A percentile compares a stretch with the other conserved stretches of the same genome.
Evolutionary conservation across 2,797 vertebrate species (phyloP).

Genomic region (Typhlichthys subterraneus): DNA sequence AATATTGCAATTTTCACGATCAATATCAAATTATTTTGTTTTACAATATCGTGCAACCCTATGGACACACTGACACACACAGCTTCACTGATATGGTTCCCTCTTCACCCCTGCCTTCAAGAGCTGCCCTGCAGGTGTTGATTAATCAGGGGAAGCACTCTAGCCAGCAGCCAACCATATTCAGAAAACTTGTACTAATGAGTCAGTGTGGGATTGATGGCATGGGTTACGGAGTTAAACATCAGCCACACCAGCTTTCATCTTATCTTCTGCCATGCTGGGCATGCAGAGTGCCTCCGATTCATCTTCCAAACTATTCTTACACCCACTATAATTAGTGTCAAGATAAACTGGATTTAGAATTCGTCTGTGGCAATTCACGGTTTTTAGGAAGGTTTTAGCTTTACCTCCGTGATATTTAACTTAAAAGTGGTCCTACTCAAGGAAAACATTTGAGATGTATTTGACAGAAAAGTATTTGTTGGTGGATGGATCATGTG

Average conservation of each 20-base stretch:
- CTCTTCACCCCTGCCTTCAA: conserved; percentile 12
- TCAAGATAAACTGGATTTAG: neutral
- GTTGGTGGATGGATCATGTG: neutral
- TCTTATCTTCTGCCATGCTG: conserved; percentile 38
- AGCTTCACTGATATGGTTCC: conserved; percentile 17
- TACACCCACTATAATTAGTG: conserved; percentile 46
- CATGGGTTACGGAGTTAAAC: conserved; percentile 26
- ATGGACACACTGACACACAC: neutral
- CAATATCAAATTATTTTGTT: too few relatives aligned
- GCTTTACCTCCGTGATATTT: conserved; percentile 16
- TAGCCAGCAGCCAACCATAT: conserved; percentile 32
- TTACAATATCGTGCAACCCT: too few relatives aligned
- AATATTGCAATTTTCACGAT: too few relatives aligned
- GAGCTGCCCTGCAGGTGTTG: conserved; percentile 47
- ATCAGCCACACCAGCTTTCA: conserved; percentile 31
- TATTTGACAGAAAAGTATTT: neutral
- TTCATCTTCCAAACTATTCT: conserved; percentile 42
- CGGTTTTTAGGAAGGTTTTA: conserved; percentile 24
- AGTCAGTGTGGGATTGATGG: conserved; percentile 51
- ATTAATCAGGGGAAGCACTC: conserved; percentile 36
- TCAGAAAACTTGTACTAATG: conserved; percentile 47
- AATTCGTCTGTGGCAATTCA: conserved; percentile 17
- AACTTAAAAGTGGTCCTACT: neutral
- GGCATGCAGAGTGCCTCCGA: conserved; percentile 22
- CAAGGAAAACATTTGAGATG: neutral